Conservation (phyloP, 2,113 vertebrate genomes). For the Cottus gobio region DNA sequence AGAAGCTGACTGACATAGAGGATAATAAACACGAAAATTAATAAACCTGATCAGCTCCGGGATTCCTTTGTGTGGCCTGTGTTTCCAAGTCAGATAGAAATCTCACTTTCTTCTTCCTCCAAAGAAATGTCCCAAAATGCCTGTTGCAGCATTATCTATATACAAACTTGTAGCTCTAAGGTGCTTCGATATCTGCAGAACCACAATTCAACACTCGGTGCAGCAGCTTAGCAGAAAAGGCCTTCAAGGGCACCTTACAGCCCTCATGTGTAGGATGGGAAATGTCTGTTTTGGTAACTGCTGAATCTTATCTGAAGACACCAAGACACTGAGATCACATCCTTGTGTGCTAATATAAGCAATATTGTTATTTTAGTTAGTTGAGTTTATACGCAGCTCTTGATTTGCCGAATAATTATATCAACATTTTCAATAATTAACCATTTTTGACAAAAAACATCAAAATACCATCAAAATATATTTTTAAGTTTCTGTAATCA, state of each 20-base stretch:
- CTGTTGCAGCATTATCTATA: neutral
- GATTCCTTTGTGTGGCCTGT: constrained; percentile 9
- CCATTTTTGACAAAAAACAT: neutral
- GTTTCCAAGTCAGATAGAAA: neutral
- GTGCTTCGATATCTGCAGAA: neutral
- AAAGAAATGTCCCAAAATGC: constrained; percentile 13
- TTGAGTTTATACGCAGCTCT: neutral
- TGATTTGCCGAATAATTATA: neutral
- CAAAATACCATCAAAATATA: neutral
- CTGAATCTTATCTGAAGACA: neutral
- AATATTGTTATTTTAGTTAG: neutral
- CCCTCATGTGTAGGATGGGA: constrained; percentile 12
- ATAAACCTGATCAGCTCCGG: constrained; percentile 12
- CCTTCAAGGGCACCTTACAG: constrained; percentile 18
- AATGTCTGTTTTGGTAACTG: constrained; percentile 3
- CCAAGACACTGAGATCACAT: neutral
- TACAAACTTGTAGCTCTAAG: neutral
- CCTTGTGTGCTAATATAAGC: neutral
- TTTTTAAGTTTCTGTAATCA: neutral
- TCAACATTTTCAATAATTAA: neutral
- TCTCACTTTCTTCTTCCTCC: constrained; percentile 6
- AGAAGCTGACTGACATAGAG: constrained; percentile 20
- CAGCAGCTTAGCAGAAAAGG: constrained; percentile 18
- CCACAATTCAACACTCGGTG: constrained; percentile 13
- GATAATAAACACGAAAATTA: constrained; percentile 8